Base-by-base conservation (phyloP, 2,113 vertebrate species). In the Leucopsar rothschildi region DNA sequence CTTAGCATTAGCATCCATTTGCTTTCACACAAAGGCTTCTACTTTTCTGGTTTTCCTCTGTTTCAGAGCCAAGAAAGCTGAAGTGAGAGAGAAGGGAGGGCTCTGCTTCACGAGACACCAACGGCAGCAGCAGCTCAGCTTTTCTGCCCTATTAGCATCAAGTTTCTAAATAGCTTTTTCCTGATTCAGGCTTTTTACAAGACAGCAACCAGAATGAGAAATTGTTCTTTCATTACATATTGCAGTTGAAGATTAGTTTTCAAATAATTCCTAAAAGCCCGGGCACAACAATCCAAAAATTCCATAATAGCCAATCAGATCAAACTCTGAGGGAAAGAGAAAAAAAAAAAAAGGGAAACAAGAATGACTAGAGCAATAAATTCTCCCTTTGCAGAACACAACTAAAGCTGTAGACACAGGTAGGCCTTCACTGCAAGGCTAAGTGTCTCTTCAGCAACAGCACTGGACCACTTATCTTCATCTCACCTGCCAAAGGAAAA, bases 21-120 rank as follows among this genome's bases (percentile, higher is more conserved):
- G 47, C 52, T 96, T 90, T 61, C 87, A 76, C 56, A 89, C 53
- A 94, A 93, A 93, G 88, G 47, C 64, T 93, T 86, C 86, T 87
- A 27, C 85, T 90, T 84, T 77, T 60, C 63, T 57, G 75, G 12
- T 39, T 66, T 81, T 83, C 82, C 64, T 92, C 73, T 80, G 73
- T 86, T 84, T 88, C 61, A 65, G 63, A 90, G 91, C 94, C 94
- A 96, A 94, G 77, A 86, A 72, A 42, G 55, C 85, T 70, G 70
- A 93, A 95, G 77, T 72, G 82, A 72, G 65, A 71, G 91, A 82
- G 44, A 68, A 50, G 55, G 82, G 92, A 95, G 69, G 61, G 45
- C 22, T 72, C 33, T 92, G 82, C 78, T 92, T 81, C 75, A 18
- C 49, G 39, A 83, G 40, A 27, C 68, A 65, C 72, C 91, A 94